A percentile compares a stretch with the other conserved stretches of the same genome.
phyloP scores from a whole-genome alignment of 1,140 invertebrate genomes.

The Tribolium castaneum region DNA sequence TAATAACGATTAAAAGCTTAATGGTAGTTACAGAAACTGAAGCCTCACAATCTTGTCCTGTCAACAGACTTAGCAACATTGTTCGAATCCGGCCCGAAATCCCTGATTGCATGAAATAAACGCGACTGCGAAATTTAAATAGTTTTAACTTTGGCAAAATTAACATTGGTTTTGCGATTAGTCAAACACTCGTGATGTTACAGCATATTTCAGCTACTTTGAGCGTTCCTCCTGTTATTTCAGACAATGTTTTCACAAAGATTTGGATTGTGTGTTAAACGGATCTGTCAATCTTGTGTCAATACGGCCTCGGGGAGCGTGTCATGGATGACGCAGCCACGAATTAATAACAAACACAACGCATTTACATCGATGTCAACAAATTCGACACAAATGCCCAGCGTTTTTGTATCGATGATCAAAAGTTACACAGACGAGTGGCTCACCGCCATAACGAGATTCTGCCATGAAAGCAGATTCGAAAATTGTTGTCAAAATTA shows the following conservation, averaged over 20 bases:
- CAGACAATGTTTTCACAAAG: background rate
- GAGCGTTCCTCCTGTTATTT: slow-evolving; percentile 1
- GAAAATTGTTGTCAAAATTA: background rate
- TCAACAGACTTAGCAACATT: slow-evolving; percentile 10
- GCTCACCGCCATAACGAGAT: background rate
- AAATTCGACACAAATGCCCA: background rate
- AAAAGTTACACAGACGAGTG: background rate
- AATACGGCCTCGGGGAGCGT: background rate
- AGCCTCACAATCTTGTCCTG: slow-evolving; percentile 22
- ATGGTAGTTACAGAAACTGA: slow-evolving; percentile 23
- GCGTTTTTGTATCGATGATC: background rate
- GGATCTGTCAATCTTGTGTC: background rate
- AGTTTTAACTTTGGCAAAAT: background rate
- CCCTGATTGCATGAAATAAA: background rate
- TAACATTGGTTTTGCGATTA: slow-evolving; percentile 11
- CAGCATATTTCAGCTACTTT: slow-evolving; percentile 8
- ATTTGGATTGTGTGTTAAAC: slow-evolving; percentile 9
- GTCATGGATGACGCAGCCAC: background rate
- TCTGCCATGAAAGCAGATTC: background rate
- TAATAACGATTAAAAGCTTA: slow-evolving; percentile 30
- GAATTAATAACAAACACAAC: slow-evolving; percentile 5
- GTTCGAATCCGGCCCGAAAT: background rate
- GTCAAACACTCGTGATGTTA: background rate
- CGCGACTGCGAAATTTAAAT: background rate
- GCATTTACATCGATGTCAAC: background rate